A percentile compares a stretch with the other conserved stretches of the same genome.
These are phyloP conservation scores for Numida meleagris DNA, from an alignment of 2,113 vertebrate genomes.

Conservation along the genomic window DNA sequence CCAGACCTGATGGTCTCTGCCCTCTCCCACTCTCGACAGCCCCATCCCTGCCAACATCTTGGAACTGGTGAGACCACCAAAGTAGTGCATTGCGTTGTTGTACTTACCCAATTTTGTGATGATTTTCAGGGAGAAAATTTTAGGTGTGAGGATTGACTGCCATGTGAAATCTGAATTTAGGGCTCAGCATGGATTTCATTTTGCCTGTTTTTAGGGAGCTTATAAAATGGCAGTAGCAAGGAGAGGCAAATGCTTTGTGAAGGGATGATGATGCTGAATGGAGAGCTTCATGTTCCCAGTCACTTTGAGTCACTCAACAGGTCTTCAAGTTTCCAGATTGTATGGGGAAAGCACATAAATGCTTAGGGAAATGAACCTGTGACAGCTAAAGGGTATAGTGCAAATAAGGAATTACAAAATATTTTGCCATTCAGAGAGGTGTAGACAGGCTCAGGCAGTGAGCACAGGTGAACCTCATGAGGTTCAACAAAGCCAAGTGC, in stretches of 20 bases:
- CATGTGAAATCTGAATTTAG: neutral
- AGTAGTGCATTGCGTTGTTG: rapidly evolving
- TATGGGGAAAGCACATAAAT: neutral
- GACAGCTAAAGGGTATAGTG: neutral
- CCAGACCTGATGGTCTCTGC: neutral
- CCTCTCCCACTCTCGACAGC: neutral
- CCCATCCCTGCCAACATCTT: neutral
- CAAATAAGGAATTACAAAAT: neutral
- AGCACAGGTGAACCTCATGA: too few relatives aligned
- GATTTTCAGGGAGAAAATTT: neutral
- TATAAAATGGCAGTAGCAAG: neutral
- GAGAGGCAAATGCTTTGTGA: neutral
- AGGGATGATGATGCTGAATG: neutral
- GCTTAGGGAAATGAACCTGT: neutral
- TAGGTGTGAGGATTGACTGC: neutral
- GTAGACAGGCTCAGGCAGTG: too few relatives aligned
- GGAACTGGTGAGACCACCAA: neutral
- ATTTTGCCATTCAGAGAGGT: neutral
- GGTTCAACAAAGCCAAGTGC: too few relatives aligned
- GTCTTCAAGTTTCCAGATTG: neutral
- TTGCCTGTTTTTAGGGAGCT: neutral
- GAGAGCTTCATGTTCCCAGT: neutral
- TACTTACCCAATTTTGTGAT: neutral
- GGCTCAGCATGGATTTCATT: neutral
- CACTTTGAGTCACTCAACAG: neutral